Base-by-base conservation (phyloP, 2,888 invertebrate genomes). In the Nomada flava region DNA sequence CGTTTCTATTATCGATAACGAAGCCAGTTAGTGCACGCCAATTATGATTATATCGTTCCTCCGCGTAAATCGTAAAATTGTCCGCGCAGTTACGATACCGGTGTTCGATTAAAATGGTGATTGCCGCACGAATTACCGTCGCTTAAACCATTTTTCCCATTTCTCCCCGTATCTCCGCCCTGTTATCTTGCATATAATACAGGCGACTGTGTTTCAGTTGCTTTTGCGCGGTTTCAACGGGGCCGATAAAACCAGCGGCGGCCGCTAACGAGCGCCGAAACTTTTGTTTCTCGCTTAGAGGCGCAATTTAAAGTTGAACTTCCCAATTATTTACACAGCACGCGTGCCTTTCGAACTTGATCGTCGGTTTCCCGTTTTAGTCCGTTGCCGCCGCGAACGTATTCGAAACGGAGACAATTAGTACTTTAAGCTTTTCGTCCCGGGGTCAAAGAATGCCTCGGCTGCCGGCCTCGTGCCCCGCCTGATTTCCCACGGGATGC, bases 401-500 rank as follows among this genome's bases (percentile, higher is more conserved):
- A 68, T 80, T 69, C 62, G 78, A 85, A 86, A 84, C 84, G 80
- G 84, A 90, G 91, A 88, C 89, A 92, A 93, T 93, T 92, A 92
- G 90, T 89, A 90, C 88, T 86, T 88, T 82, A 88, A 91, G 90
- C 91, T 92, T 91, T 36, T 91, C 90, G 91, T 91, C 87, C 86
- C 86, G 89, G 89, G 88, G 89, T 90, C 86, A 81, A 89, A 88
- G 88, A 91, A 91, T 86, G 88, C 89, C 90, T 84, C 82, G 83
- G 86, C 86, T 88, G 88, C 89, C 83, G 75, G 82, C 78, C 81
- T 75, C 79, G 83, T 76, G 82, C 83, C 85, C 87, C 84, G 82
- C 88, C 84, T 93, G 92, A 93, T 93, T 93, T 93, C 93, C 92
- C 93, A 76, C 73, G 92, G 91, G 93, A 89, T 81, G 86, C 90